phyloP scores from a whole-genome alignment of 2,113 vertebrate species.

The Hippolais icterina region DNA sequence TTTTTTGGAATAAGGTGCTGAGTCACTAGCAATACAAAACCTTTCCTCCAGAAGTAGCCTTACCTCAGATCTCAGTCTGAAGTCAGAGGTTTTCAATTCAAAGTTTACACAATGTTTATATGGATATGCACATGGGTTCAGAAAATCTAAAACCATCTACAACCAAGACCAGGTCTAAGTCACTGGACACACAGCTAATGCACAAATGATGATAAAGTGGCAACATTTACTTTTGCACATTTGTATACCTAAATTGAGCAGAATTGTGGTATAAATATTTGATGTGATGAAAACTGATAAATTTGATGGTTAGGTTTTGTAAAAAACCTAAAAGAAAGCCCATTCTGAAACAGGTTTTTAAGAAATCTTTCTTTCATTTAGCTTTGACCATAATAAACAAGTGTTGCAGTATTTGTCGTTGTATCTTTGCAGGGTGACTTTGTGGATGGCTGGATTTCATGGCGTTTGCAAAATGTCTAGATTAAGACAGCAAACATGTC shows the following conservation, averaged over 20 bases:
- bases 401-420: neutral
- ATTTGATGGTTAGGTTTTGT: neutral
- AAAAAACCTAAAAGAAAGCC: neutral
- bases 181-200: neutral
- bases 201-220: neutral
- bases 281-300: neutral
- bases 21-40: neutral
- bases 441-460: neutral
- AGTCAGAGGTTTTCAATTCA: neutral
- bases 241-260: neutral
- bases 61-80: neutral
- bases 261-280: neutral
- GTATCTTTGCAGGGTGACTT: neutral
- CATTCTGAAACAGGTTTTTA: neutral
- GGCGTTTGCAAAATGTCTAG: neutral
- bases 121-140: neutral
- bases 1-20: neutral
- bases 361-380: neutral
- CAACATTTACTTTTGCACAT: neutral
- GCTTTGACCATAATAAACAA: neutral
- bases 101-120: neutral
- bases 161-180: neutral
- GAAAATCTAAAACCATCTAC: neutral
- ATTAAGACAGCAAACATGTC: neutral
- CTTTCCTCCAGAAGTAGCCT: neutral